Percentiles rank a stretch among this genome's conserved stretches.
Evolutionary conservation across 1,140 invertebrate species (phyloP).

Genomic region (Papilio polyxenes): DNA sequence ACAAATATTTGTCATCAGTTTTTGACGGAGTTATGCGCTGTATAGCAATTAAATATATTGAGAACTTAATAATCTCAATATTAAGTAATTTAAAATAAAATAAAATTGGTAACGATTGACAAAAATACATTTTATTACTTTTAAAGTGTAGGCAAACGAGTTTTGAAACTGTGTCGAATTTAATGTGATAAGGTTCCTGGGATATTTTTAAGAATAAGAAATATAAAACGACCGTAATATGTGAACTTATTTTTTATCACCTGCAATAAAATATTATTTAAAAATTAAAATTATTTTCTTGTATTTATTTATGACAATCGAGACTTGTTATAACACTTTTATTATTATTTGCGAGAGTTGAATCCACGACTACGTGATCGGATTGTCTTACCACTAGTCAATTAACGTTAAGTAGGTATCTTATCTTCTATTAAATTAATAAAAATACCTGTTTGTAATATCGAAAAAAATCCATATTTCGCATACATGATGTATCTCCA

Average conservation of each 20-base stretch:
- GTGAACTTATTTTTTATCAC: conserved; percentile 4
- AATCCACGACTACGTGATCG: too few species aligned
- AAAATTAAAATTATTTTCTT: background rate
- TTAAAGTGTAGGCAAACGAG: conserved; percentile 21
- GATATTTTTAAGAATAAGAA: background rate
- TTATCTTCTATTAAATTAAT: too few species aligned
- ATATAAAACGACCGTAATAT: background rate
- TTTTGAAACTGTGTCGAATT: conserved; percentile 24
- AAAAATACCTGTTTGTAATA: too few species aligned
- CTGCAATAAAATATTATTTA: background rate
- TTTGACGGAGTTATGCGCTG: background rate
- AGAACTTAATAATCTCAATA: background rate
- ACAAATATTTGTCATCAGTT: background rate
- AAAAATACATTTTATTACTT: conserved; percentile 24
- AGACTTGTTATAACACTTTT: background rate
- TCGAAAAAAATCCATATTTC: too few species aligned
- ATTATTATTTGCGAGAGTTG: too few species aligned
- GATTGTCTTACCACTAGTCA: too few species aligned
- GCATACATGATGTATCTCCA: too few species aligned
- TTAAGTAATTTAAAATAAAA: conserved; percentile 11
- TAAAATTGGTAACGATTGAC: conserved; percentile 8
- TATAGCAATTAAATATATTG: background rate
- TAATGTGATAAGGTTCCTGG: background rate
- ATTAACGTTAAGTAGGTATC: too few species aligned
- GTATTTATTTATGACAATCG: background rate